Conservation (phyloP, 2,113 vertebrate species). For the Pygoscelis adeliae region DNA sequence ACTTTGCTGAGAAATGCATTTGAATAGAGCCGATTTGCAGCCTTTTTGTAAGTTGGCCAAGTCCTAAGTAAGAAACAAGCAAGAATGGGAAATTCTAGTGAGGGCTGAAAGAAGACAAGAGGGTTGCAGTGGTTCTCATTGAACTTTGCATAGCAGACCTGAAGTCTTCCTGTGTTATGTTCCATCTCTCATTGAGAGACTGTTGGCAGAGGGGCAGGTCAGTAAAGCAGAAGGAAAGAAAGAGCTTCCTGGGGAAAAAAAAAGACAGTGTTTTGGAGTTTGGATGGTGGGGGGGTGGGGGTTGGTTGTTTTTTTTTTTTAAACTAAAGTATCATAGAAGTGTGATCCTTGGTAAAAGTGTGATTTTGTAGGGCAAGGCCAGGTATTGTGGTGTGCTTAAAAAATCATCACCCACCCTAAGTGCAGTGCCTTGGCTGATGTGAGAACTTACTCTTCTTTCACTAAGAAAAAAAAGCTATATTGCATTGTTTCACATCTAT, state of each 20-base stretch:
- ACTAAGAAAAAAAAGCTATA: background rate
- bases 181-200: accelerated
- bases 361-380: background rate
- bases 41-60: background rate
- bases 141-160: background rate
- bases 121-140: background rate
- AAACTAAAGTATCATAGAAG: background rate
- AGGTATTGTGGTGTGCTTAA: background rate
- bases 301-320: background rate
- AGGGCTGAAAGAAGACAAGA: background rate
- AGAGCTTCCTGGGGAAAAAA: background rate
- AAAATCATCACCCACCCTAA: background rate
- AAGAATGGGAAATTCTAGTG: background rate
- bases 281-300: too few species aligned
- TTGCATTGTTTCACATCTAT: background rate
- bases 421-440: background rate
- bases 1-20: background rate
- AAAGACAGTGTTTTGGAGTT: background rate
- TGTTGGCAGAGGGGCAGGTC: background rate
- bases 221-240: background rate
- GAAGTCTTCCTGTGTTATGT: background rate
- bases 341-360: background rate
- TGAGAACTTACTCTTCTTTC: background rate
- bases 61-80: background rate
- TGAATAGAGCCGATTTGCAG: background rate